Evolutionary conservation across 2,888 invertebrate species (phyloP), one percentile per base, ranked within the genome.

Genomic region (Megalurothrips usitatus): DNA sequence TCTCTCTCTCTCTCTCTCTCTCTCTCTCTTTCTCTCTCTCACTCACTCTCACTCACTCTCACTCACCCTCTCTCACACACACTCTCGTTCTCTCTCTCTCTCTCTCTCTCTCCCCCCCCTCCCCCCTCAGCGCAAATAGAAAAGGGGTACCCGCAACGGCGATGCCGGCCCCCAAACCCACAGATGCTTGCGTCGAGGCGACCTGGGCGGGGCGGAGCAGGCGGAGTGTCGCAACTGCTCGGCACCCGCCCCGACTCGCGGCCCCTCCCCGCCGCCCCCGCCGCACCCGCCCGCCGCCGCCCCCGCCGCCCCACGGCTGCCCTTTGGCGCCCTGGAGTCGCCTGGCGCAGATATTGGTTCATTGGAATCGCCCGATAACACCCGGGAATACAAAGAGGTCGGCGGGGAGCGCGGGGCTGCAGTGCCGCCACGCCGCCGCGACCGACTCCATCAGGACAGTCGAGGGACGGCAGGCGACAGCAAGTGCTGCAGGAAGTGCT

Each of bases 331-430:
- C 17, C n/a, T n/a, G n/a, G 58, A 8, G 58, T 17, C 14, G 14
- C 14, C 58, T 43, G 34, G 34, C 34, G 34, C 34, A 12, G 58
- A 58, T 58, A 58, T 58, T 58, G 58, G 58, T 58, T 58, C 58
- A 58, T 58, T 58, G 58, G 58, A n/a, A 58, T 58, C 58, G 58
- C 14, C 58, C n/a, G 58, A 58, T 58, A 58, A 58, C 58, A 58
- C 58, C n/a, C 58, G n/a, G 19, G n/a, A 58, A 58, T 14, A 58
- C 58, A 58, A 43, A 43, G 34, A 43, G 34, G 6, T n/a, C n/a
- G n/a, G n/a, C n/a, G 34, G 6, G 34, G 34, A 43, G 34, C 14
- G 11, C 11, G 58, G n/a, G 58, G 17, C n/a, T 58, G 14, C 58
- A 14, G 14, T 58, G 19, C 58, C 52, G 52, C 14, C 6, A 52